Percentiles rank a stretch among this genome's conserved stretches.
These are phyloP conservation scores for Vanessa cardui DNA, from an alignment of 2,888 invertebrate genomes.

Conservation along the genomic window DNA sequence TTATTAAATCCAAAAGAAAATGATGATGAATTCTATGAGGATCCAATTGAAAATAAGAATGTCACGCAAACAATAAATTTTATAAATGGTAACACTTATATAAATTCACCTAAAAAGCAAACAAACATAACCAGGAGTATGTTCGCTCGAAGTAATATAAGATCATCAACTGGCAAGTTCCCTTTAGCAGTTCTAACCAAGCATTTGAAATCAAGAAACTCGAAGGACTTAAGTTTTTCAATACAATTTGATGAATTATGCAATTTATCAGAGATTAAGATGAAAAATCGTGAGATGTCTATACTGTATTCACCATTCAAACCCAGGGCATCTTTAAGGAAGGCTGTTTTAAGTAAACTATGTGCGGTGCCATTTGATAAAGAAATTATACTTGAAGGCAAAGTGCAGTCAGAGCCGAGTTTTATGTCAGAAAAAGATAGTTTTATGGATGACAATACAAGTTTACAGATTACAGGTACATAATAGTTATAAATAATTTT, in stretches of 20 bases:
- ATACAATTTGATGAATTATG: slow-evolving; percentile 66
- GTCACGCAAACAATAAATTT: slow-evolving; percentile 59
- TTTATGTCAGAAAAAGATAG: slow-evolving; percentile 43
- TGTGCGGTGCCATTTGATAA: slow-evolving; percentile 22
- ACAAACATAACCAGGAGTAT: slow-evolving; percentile 61
- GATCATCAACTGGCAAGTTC: slow-evolving; percentile 59
- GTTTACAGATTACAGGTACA: slow-evolving; percentile 72
- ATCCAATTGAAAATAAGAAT: slow-evolving; percentile 52
- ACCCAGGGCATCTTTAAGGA: slow-evolving; percentile 63
- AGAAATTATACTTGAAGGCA: background rate
- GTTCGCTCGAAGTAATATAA: slow-evolving; percentile 62
- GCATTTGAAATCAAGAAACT: slow-evolving; percentile 56
- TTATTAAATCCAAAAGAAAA: slow-evolving; percentile 65
- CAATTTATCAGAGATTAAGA: slow-evolving; percentile 49
- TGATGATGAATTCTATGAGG: slow-evolving; percentile 61
- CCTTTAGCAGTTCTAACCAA: slow-evolving; percentile 62
- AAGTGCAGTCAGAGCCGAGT: slow-evolving; percentile 28
- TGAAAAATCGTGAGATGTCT: slow-evolving; percentile 52
- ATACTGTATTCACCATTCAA: slow-evolving; percentile 65
- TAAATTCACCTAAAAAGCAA: slow-evolving; percentile 53
- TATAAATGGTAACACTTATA: slow-evolving; percentile 56
- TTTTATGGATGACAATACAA: slow-evolving; percentile 60
- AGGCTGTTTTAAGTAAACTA: slow-evolving; percentile 60
- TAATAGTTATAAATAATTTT: slow-evolving; percentile 2
- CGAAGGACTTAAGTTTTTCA: slow-evolving; percentile 67